Conservation (phyloP, 2,888 invertebrate species). For the Stegana nigrithorax region DNA sequence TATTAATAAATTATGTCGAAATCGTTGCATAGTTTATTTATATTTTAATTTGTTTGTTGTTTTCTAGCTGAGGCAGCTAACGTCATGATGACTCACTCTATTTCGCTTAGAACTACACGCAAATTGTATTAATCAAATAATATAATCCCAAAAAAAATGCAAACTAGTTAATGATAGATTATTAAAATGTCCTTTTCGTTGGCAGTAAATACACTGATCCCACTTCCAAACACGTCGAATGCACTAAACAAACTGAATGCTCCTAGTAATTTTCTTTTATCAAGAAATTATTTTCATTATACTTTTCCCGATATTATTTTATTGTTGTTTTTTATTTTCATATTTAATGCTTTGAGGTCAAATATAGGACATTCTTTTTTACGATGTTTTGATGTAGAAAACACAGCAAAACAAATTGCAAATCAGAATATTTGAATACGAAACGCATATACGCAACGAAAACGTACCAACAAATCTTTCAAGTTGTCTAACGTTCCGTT, state of each 20-base stretch:
- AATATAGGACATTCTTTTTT: slow-evolving; percentile 57
- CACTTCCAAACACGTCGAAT: slow-evolving; percentile 49
- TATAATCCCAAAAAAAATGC: too few relatives aligned
- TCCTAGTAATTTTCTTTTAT: slow-evolving; percentile 34
- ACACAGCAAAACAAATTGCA: too few relatives aligned
- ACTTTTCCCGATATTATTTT: slow-evolving; percentile 43
- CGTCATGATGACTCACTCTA: not conserved
- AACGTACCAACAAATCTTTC: too few relatives aligned
- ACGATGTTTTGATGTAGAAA: too few relatives aligned
- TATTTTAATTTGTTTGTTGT: not conserved
- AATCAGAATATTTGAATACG: too few relatives aligned
- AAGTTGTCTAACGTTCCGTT: too few relatives aligned
- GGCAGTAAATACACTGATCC: slow-evolving; percentile 19
- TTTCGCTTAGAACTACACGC: not conserved
- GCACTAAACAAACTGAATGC: slow-evolving; percentile 45
- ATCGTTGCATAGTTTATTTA: not conserved
- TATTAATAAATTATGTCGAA: too few relatives aligned
- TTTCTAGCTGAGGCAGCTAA: not conserved
- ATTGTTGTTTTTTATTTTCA: slow-evolving; percentile 31
- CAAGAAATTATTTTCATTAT: slow-evolving; percentile 49
- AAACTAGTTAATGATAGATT: too few relatives aligned
- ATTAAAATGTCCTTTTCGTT: not conserved
- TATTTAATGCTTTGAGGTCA: slow-evolving; percentile 42
- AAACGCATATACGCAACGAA: too few relatives aligned
- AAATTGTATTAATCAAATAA: too few relatives aligned